phyloP scores from a whole-genome alignment of 1,140 invertebrate species.

The Prorops nasuta region DNA sequence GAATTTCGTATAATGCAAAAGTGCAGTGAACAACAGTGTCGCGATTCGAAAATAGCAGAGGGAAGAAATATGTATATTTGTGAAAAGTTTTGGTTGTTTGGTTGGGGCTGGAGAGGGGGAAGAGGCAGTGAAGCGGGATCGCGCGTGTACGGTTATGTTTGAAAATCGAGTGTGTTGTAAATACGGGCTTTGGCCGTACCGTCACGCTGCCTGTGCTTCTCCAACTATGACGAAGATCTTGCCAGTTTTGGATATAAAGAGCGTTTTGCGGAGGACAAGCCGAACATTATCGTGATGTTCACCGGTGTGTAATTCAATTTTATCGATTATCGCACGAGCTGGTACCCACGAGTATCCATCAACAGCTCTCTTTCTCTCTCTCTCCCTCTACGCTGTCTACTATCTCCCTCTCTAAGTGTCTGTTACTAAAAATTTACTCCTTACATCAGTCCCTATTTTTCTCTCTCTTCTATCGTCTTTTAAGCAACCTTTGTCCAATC shows the following conservation, averaged over 20 bases:
- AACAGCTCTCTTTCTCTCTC: no score
- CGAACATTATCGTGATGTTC: conserved; percentile 28
- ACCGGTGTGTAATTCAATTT: conserved; percentile 35
- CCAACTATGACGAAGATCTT: background rate
- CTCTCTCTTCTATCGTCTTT: conserved; percentile 1
- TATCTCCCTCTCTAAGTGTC: background rate
- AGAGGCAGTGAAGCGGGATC: no score
- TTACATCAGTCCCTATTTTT: background rate
- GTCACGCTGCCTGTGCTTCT: no score
- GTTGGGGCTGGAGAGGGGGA: no score
- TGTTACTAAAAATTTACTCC: background rate
- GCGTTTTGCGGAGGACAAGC: conserved; percentile 15
- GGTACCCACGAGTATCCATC: conserved; percentile 29
- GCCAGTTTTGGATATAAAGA: conserved; percentile 26
- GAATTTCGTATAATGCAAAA: no score
- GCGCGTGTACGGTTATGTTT: no score
- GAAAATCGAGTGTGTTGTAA: conserved; percentile 5
- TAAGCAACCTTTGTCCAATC: no score
- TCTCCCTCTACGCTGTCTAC: background rate
- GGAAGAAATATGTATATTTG: no score
- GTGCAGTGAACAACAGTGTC: no score
- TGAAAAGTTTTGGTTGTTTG: no score
- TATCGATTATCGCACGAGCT: conserved; percentile 34
- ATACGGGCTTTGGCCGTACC: no score
- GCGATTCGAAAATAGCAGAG: no score